Base-by-base conservation (phyloP, 2,113 vertebrate genomes). In the Mohoua ochrocephala region DNA sequence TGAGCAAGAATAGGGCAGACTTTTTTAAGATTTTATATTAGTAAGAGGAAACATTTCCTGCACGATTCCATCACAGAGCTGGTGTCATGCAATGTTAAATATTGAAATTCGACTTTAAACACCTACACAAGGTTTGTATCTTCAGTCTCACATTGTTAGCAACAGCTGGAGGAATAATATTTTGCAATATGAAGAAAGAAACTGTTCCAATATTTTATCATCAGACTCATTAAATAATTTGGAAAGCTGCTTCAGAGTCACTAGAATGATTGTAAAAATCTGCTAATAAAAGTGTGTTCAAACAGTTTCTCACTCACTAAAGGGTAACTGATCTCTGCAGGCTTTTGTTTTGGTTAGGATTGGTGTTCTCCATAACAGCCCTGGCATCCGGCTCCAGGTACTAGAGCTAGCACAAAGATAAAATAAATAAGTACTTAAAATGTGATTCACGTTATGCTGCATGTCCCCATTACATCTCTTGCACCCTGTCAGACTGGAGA, bases 351-450 rank as follows among this genome's bases (percentile, higher is more conserved):
- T 61, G 10, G 15, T 64, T 54, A 20, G 22, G 16, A 9, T 65
- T 64, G 9, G 27, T 50, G 24, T 10, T 44, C 33, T 79, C 41
- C 6, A 0, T 23, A 70, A 26, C 26, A 67, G 30, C 37, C n/a
- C 33, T 47, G 23, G 18, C n/a, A 59, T 24, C 23, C 39, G 65
- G 52, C 8, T 52, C 68, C 52, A 57, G 45, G 23, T 31, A 52
- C 15, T 3, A 18, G 30, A 56, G 37, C 39, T 24, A 1, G 2
- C 7, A 2, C 2, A 37, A 52, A 61, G 7, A 17, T 44, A 15
- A 84, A 80, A 65, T 20, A 65, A 83, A 57, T 14, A 61, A 70
- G 63, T 30, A 59, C 8, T 54, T 69, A 24, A 83, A 83, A 83
- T 35, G 15, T 41, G 22, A 71, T 57, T 27, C 8, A 24, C 64